Evolutionary conservation across 2,888 invertebrate genomes (phyloP), one percentile per base, ranked within the genome.

Genomic region (Anticlea derivata): DNA sequence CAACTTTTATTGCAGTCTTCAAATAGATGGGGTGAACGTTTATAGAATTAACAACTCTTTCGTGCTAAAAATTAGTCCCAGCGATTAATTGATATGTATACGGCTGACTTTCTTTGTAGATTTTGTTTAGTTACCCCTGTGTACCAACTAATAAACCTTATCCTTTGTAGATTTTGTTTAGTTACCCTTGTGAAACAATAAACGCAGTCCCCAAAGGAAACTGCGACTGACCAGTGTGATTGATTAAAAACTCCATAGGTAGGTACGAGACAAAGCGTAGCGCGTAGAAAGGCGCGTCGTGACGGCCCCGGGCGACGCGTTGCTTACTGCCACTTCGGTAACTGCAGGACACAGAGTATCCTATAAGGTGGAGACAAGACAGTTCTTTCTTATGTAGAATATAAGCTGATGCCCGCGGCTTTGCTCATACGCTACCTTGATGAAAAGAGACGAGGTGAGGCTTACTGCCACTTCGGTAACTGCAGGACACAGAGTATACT

Each of bases 391-490:
- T 17, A 4, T 17, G n/a, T n/a, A 11, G 29, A 30, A 30, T 7
- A 1, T 5, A n/a, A n/a, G n/a, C n/a, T n/a, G n/a, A n/a, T n/a
- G n/a, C n/a, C n/a, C n/a, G n/a, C n/a, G n/a, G n/a, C n/a, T n/a
- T n/a, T n/a, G n/a, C n/a, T n/a, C n/a, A n/a, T n/a, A n/a, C n/a
- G n/a, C n/a, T n/a, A n/a, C n/a, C n/a, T n/a, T n/a, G n/a, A n/a
- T n/a, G n/a, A n/a, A n/a, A n/a, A n/a, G n/a, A n/a, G 86, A 86
- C 80, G 73, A 71, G 66, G 64, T 60, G 58, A 55, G 64, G 66
- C 73, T 74, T 75, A 69, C 83, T 85, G 86, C 88, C 86, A 86
- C 86, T 83, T 79, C 82, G 83, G 84, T 80, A 84, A 85, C 83
- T 79, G 70, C 69, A 70, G 61, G 70, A 71, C 75, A 71, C 65